These are phyloP conservation scores for Heliconius ismenius DNA, from an alignment of 2,888 invertebrate species.

Conservation along the genomic window DNA sequence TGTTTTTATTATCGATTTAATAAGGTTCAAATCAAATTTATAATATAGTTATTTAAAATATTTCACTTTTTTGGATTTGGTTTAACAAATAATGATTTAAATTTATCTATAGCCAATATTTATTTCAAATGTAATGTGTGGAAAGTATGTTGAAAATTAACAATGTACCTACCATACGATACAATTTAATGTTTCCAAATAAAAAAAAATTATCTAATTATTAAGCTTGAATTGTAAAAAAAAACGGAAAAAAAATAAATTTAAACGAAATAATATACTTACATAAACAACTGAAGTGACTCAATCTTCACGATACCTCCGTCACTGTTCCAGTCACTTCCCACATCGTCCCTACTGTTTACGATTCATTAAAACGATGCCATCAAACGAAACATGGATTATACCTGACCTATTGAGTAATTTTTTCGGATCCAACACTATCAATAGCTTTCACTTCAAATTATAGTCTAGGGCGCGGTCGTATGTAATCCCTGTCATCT, in stretches of 20 bases:
- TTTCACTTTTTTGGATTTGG: too few relatives aligned
- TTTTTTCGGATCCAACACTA: constrained; percentile 47
- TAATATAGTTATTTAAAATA: too few relatives aligned
- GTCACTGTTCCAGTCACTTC: background rate
- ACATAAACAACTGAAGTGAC: background rate
- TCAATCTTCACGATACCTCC: background rate
- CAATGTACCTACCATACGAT: too few relatives aligned
- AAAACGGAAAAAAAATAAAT: background rate
- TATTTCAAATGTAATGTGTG: too few relatives aligned
- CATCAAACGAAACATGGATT: constrained; percentile 30
- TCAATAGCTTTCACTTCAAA: constrained; percentile 56
- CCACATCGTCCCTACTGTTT: constrained; percentile 24
- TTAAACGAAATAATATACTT: background rate
- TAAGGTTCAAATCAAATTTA: background rate
- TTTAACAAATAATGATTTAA: too few relatives aligned
- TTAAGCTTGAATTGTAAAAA: background rate
- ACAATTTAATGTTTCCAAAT: too few relatives aligned
- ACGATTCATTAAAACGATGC: constrained; percentile 25
- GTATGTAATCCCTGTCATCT: constrained; percentile 78
- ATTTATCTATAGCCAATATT: too few relatives aligned
- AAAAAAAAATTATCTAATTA: too few relatives aligned
- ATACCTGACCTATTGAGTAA: constrained; percentile 33
- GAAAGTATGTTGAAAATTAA: too few relatives aligned
- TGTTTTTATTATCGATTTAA: background rate
- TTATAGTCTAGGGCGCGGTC: constrained; percentile 53